These are phyloP conservation scores for Cygnus olor DNA, from an alignment of 2,797 vertebrate genomes.

Conservation along the genomic window DNA sequence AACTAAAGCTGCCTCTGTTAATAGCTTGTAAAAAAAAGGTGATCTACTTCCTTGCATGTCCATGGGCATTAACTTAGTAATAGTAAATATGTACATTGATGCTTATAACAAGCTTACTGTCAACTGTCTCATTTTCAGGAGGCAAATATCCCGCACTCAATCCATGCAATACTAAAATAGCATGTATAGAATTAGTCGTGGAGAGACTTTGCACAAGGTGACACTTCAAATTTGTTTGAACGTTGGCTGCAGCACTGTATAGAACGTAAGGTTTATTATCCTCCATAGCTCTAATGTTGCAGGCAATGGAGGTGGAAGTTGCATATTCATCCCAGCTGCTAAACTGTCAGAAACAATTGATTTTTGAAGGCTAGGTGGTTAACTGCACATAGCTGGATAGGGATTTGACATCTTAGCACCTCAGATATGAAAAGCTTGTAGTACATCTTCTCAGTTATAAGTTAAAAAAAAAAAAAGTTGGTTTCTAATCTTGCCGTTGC, in stretches of 20 bases:
- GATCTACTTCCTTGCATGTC: background rate
- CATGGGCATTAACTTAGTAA: background rate
- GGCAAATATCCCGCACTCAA: background rate
- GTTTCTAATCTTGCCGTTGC: background rate
- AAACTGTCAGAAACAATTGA: background rate
- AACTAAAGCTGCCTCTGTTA: background rate
- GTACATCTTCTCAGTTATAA: background rate
- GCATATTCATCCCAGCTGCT: background rate
- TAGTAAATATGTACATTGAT: background rate
- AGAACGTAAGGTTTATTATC: background rate
- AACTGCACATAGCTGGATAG: background rate
- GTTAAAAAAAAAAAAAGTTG: background rate
- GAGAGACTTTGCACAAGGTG: background rate
- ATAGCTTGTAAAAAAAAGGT: background rate
- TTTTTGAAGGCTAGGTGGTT: background rate
- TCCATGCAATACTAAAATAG: fast-evolving
- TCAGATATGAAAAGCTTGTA: background rate
- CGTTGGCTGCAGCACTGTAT: background rate
- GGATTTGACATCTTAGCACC: background rate
- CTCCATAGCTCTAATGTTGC: background rate
- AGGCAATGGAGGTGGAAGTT: background rate
- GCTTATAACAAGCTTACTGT: background rate
- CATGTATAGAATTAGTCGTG: background rate
- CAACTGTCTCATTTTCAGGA: background rate
- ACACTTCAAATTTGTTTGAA: background rate